Percentiles rank a stretch among this genome's conserved stretches.
Conservation (phyloP, 2,113 vertebrate genomes). For the Lates calcarifer region DNA sequence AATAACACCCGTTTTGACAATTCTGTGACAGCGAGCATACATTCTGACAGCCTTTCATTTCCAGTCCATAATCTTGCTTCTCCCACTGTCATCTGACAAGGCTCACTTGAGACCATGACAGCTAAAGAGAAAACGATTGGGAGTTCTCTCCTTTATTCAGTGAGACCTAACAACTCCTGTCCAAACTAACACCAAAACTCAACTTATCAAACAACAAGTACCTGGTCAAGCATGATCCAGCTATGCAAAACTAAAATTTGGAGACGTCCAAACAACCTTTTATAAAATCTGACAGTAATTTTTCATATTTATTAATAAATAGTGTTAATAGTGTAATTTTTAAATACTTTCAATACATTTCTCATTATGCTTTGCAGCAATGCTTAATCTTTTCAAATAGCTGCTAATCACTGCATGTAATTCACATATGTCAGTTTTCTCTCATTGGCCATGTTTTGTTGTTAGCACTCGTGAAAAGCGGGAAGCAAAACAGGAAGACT, state of each 20-base stretch:
- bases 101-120: too few species aligned
- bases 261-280: background rate
- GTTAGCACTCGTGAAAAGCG: constrained; percentile 57
- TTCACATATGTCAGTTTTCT: constrained; percentile 1
- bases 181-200: too few species aligned
- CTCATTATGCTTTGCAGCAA: background rate
- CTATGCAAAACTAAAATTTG: background rate
- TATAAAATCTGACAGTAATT: background rate
- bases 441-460: constrained; percentile 34
- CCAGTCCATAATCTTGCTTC: background rate
- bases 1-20: background rate
- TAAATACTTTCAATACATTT: constrained; percentile 1
- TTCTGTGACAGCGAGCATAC: background rate
- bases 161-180: background rate
- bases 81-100: background rate
- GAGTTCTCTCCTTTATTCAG: too few species aligned
- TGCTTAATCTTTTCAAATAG: background rate
- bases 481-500: constrained; percentile 65
- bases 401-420: background rate
- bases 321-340: too few species aligned
- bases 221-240: background rate
- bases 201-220: too few species aligned
- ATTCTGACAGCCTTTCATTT: background rate
- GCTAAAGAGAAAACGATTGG: too few species aligned
- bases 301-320: background rate